Percentiles rank a stretch among this genome's conserved stretches.
phyloP scores from a whole-genome alignment of 2,113 vertebrate genomes.

The Larimichthys polyactis region DNA sequence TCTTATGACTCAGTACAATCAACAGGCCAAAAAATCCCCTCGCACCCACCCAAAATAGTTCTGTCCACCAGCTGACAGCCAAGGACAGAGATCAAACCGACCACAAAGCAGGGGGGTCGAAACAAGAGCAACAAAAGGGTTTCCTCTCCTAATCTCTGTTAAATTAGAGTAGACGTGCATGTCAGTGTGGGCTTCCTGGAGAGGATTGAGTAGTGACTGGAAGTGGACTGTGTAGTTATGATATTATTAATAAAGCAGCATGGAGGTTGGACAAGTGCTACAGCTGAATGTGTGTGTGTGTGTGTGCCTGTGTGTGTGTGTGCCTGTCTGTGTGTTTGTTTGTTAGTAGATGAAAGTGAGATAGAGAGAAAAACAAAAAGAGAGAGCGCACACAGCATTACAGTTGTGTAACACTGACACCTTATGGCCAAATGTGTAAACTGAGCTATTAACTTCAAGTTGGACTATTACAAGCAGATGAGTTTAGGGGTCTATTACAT shows the following conservation, averaged over 20 bases:
- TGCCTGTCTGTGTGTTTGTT: constrained; percentile 15
- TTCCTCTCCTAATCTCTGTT: constrained; percentile 68
- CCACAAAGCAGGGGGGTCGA: constrained; percentile 38
- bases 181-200: constrained; percentile 49
- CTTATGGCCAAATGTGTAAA: constrained; percentile 57
- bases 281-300: constrained; percentile 6
- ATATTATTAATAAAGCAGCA: constrained; percentile 55
- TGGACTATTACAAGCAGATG: background rate
- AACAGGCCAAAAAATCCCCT: constrained; percentile 58
- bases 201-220: constrained; percentile 53
- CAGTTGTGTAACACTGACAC: constrained; percentile 71
- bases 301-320: background rate
- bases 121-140: constrained; percentile 56
- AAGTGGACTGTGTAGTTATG: constrained; percentile 50
- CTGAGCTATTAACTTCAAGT: background rate
- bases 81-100: constrained; percentile 69
- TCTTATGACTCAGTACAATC: constrained; percentile 63
- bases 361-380: background rate
- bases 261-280: constrained; percentile 15
- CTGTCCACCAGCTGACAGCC: constrained; percentile 67
- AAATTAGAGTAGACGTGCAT: constrained; percentile 58
- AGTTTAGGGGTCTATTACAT: background rate
- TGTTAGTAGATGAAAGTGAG: background rate
- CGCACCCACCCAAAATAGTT: constrained; percentile 50
- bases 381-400: background rate